Conservation (phyloP, 2,797 vertebrate genomes). For the Odontamblyopus rebecca region DNA sequence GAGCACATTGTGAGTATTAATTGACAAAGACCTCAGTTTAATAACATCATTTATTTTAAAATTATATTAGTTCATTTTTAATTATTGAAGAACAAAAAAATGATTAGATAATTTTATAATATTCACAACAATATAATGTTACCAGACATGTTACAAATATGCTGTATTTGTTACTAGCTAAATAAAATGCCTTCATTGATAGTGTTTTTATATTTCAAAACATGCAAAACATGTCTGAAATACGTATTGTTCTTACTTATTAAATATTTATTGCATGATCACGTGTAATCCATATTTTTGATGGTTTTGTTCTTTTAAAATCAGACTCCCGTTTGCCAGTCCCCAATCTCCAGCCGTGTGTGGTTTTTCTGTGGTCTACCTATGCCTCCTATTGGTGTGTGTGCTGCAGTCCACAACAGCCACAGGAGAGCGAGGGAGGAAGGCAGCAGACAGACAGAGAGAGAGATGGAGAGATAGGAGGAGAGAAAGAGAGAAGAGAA, state of each 20-base stretch:
- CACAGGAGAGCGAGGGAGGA: conserved; percentile 40
- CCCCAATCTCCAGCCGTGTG: conserved; percentile 33
- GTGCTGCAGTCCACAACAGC: conserved; percentile 76
- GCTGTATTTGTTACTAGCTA: too few species aligned
- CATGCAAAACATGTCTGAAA: not conserved
- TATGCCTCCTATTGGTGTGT: conserved; percentile 88
- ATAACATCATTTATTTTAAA: too few species aligned
- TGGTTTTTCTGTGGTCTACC: conserved; percentile 81
- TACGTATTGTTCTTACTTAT: not conserved
- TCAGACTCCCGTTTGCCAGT: not conserved
- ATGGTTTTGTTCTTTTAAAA: not conserved
- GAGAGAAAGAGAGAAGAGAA: conserved; percentile 27
- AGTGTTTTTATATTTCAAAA: not conserved
- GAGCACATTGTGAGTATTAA: too few species aligned
- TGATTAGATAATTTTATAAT: too few species aligned
- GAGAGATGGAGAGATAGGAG: conserved; percentile 14
- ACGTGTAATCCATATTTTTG: not conserved
- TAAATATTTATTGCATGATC: not conserved
- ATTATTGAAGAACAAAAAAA: too few species aligned
- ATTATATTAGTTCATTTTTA: too few species aligned
- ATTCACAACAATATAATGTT: too few species aligned
- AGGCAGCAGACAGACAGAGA: conserved; percentile 29
- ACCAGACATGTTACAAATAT: too few species aligned
- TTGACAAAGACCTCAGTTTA: too few species aligned
- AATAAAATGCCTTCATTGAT: too few species aligned